phyloP scores from a whole-genome alignment of 2,888 invertebrate genomes.

The Drosophila maculinotata region DNA sequence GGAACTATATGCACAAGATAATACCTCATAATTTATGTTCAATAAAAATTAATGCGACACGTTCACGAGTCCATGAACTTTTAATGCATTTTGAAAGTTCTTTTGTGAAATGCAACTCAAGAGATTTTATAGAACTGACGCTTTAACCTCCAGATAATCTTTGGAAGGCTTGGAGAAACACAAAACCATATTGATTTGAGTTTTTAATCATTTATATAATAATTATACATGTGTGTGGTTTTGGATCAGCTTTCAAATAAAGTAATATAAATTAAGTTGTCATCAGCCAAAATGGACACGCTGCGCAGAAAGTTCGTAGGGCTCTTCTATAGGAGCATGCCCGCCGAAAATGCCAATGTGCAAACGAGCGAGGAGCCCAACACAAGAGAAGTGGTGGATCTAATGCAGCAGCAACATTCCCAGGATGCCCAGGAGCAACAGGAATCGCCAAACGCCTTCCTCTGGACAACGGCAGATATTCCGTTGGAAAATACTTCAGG shows the following conservation, averaged over 20 bases:
- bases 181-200: conserved; percentile 12
- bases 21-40: conserved; percentile 60
- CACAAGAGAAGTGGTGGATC: conserved; percentile 29
- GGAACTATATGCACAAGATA: conserved; percentile 28
- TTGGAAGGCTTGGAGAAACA: not conserved
- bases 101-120: conserved; percentile 32
- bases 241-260: not conserved
- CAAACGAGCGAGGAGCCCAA: conserved; percentile 8
- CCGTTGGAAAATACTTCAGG: not conserved
- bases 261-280: conserved; percentile 7
- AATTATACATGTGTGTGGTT: conserved; percentile 2
- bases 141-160: not conserved
- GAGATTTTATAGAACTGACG: conserved; percentile 5
- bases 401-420: conserved; percentile 36
- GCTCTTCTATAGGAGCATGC: not conserved
- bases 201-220: conserved; percentile 18
- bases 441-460: not conserved
- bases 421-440: not conserved
- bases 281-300: conserved; percentile 31
- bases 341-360: not conserved
- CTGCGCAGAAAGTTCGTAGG: conserved; percentile 24
- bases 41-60: conserved; percentile 30
- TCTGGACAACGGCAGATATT: conserved; percentile 28
- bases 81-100: conserved; percentile 54
- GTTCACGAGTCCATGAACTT: conserved; percentile 52